These are phyloP conservation scores for Petrocephalus schoutedeni DNA, from an alignment of 2,797 vertebrate species.

Conservation along the genomic window DNA sequence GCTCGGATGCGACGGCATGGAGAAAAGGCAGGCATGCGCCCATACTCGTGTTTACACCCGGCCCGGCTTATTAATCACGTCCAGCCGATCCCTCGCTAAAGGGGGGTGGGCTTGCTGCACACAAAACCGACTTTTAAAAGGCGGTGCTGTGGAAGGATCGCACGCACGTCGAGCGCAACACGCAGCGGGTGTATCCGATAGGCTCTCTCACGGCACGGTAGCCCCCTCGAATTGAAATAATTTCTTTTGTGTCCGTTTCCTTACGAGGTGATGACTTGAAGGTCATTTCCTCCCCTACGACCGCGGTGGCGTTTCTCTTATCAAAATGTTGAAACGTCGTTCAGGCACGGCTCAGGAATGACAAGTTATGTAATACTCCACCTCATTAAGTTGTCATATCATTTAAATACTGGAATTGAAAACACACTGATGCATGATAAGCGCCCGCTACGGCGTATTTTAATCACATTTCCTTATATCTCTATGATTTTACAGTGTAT, in stretches of 20 bases:
- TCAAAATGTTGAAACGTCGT: neutral
- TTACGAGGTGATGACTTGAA: constrained; percentile 1
- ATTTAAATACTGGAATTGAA: neutral
- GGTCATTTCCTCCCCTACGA: neutral
- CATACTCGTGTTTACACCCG: neutral
- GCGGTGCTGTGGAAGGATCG: neutral
- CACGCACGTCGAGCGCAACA: neutral
- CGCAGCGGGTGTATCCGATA: neutral
- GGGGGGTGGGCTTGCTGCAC: neutral
- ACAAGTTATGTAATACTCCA: neutral
- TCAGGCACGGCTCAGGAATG: neutral
- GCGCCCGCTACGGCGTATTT: neutral
- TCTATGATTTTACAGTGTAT: neutral
- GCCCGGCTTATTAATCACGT: neutral
- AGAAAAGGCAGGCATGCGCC: neutral
- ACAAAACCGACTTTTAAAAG: neutral
- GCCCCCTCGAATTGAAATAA: neutral
- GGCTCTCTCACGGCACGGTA: neutral
- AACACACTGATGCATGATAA: constrained; percentile 1
- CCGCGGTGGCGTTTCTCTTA: neutral
- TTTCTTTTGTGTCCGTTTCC: neutral
- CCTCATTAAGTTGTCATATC: constrained; percentile 1
- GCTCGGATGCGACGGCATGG: neutral
- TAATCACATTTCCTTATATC: constrained; percentile 10
- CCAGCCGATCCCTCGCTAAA: neutral